phyloP scores from a whole-genome alignment of 1,140 invertebrate species.

The Zaprionus camerounensis region DNA sequence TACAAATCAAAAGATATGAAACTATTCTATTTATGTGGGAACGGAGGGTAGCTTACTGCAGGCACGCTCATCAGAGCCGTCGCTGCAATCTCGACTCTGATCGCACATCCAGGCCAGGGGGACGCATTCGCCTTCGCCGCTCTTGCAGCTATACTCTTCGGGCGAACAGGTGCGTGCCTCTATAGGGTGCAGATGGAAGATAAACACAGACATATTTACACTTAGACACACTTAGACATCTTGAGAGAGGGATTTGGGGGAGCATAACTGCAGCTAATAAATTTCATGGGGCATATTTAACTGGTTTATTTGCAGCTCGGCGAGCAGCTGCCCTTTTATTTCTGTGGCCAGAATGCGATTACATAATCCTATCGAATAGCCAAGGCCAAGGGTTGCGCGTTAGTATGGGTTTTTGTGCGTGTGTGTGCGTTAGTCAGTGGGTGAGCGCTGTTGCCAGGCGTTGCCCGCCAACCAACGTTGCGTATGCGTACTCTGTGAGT shows the following conservation, averaged over 20 bases:
- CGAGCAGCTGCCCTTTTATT: conserved; percentile 23
- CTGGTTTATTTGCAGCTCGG: conserved; percentile 35
- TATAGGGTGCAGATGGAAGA: conserved; percentile 83
- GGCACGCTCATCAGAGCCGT: conserved; percentile 94
- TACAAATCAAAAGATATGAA: conserved; percentile 35
- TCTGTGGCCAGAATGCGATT: conserved; percentile 35
- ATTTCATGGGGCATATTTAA: conserved; percentile 35
- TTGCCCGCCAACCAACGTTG: conserved; percentile 51
- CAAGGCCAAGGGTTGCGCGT: conserved; percentile 39
- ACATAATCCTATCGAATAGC: conserved; percentile 37
- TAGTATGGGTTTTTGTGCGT: conserved; percentile 11
- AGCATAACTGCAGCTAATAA: conserved; percentile 36
- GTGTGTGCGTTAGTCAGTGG: conserved; percentile 37
- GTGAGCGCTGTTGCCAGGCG: conserved; percentile 57
- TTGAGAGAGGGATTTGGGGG: background rate
- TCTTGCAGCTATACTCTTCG: conserved; percentile 94
- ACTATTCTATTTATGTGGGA: conserved; percentile 38
- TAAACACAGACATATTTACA: conserved; percentile 9
- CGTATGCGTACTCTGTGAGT: conserved; percentile 61
- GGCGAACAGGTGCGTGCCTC: conserved; percentile 91
- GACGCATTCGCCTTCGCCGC: conserved; percentile 92
- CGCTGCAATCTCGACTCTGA: conserved; percentile 93
- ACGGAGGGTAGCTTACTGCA: conserved; percentile 90
- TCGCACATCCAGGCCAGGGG: conserved; percentile 97
- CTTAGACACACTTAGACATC: background rate